Evolutionary conservation across 1,140 invertebrate species (phyloP).

Genomic region (Tetragonula clypearis): DNA sequence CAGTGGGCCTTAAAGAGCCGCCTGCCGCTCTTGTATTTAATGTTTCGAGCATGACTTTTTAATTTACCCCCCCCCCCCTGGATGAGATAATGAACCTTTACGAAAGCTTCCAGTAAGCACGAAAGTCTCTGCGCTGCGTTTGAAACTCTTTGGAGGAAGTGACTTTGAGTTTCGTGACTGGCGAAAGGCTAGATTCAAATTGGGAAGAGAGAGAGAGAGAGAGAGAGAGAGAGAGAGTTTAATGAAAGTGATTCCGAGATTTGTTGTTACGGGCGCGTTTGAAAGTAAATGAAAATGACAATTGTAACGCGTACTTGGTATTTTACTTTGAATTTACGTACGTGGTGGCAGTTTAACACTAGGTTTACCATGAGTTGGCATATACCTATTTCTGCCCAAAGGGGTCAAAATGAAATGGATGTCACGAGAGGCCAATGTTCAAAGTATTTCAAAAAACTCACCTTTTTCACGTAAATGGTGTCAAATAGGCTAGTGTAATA

Average conservation of each 20-base stretch:
- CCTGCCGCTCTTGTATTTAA: background rate
- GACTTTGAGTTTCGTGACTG: background rate
- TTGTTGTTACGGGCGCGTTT: background rate
- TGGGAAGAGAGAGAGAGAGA: background rate
- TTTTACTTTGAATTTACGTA: background rate
- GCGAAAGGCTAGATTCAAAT: background rate
- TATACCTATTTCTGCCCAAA: too few species aligned
- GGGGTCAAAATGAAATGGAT: too few species aligned
- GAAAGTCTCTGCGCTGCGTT: background rate
- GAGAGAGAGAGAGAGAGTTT: background rate
- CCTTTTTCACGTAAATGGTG: too few species aligned
- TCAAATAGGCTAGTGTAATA: too few species aligned
- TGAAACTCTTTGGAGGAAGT: background rate
- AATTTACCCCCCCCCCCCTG: background rate
- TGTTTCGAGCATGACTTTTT: conserved; percentile 37
- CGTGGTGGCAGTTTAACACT: too few species aligned
- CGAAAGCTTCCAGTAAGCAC: too few species aligned
- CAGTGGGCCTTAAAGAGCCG: background rate
- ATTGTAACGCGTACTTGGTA: background rate
- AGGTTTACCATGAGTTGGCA: too few species aligned
- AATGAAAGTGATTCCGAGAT: background rate
- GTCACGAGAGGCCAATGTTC: too few species aligned
- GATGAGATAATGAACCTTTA: conserved; percentile 25
- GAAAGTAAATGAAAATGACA: background rate
- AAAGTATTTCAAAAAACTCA: too few species aligned